Conservation (phyloP, 2,888 invertebrate genomes). For the Hemithea aestivaria region DNA sequence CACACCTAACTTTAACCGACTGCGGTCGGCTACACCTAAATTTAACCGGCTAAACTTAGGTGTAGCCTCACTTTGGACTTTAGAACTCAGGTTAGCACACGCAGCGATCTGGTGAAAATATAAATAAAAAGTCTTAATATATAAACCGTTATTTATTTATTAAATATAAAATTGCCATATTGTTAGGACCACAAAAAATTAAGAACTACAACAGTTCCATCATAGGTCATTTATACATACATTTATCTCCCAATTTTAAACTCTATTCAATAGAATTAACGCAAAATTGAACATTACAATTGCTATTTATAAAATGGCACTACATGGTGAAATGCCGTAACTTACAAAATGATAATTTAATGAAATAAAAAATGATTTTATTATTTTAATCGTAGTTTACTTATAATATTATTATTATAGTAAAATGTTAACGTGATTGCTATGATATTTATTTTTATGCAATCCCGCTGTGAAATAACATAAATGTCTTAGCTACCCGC, state of each 20-base stretch:
- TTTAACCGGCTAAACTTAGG: too few relatives aligned
- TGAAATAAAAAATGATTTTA: conserved; percentile 6
- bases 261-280: conserved; percentile 73
- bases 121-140: conserved; percentile 32
- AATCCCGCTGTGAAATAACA: too few relatives aligned
- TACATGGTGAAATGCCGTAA: conserved; percentile 30
- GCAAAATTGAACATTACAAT: conserved; percentile 59
- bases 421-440: too few relatives aligned
- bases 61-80: too few relatives aligned
- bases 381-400: too few relatives aligned
- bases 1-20: too few relatives aligned
- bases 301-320: conserved; percentile 49
- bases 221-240: conserved; percentile 42
- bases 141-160: conserved; percentile 66
- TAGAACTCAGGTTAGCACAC: too few relatives aligned
- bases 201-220: conserved; percentile 59
- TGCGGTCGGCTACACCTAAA: too few relatives aligned
- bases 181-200: conserved; percentile 57
- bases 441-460: too few relatives aligned
- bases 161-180: conserved; percentile 71
- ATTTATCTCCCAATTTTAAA: conserved; percentile 53
- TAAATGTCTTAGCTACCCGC: too few relatives aligned
- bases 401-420: too few relatives aligned
- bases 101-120: too few relatives aligned
- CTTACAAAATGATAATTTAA: conserved; percentile 16